Evolutionary conservation across 2,888 invertebrate genomes (phyloP), one percentile per base, ranked within the genome.

Genomic region (Habrosyne pyritoides): DNA sequence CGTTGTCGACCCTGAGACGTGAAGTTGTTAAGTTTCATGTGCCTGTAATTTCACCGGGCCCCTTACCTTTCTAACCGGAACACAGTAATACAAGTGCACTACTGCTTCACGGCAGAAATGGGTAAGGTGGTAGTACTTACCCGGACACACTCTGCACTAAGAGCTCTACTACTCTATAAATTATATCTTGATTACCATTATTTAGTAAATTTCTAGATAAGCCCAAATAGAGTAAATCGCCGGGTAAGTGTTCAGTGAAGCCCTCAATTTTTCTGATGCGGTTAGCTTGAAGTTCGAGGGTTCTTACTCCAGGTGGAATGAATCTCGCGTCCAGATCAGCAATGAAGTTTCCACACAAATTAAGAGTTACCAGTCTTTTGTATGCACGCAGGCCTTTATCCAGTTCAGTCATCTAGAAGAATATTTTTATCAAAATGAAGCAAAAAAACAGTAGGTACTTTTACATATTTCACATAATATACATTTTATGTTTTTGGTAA

Each of bases 221-320:
- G 42, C 94, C 94, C 52, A 94, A 75, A 66, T 94, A 93, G 3
- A 88, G 59, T 50, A 94, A 69, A 48, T 79, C 73, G 49, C 61
- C 56, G 0, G 94, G 94, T 60, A 82, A 79, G 59, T 59, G 53
- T 53, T 83, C 75, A 1, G 74, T 75, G 55, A 94, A 83, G 10
- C 62, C 60, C 7, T 74, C 70, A 14, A 93, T 52, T 61, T 77
- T 69, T 4, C 61, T 69, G 28, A 94, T 84, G 58, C 84, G 64
- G 76, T 94, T 94, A 14, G 86, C 82, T 74, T 91, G 93, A 22
- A 94, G 80, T 71, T 94, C 94, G 14, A 94, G 75, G 21, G 86
- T 67, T 55, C 74, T 79, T 28, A 94, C 63, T 10, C 76, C 74
- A 50, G 73, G 70, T 4, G 94, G 93, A 52, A 94, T 73, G 36